Base-by-base conservation (phyloP, 2,888 invertebrate genomes). In the Papilio demoleus region DNA sequence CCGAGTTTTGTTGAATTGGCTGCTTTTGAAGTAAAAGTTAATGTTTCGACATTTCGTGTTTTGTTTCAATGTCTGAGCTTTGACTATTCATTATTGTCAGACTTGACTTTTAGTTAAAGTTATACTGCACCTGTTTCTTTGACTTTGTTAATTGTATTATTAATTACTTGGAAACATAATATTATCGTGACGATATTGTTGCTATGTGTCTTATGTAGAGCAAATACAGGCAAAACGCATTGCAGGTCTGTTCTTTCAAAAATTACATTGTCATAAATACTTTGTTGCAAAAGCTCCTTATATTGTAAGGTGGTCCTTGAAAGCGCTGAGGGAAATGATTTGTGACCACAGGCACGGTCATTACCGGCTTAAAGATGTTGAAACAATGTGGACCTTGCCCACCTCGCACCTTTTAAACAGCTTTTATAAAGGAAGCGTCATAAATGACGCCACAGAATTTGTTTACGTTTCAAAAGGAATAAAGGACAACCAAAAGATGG, bases 401-500 rank as follows among this genome's bases (percentile, higher is more conserved):
- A 81, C 81, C 81, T 82, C 27, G 31, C 62, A 63, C 67, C 58
- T 68, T 67, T 74, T 53, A 53, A 63, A 78, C 90, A 91, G 84
- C 89, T 90, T 90, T 68, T 81, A 77, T 80, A 75, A 75, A 75
- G 70, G 76, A 82, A 82, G 85, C 84, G 88, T 87, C 86, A 83
- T 87, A 85, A 87, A 88, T 81, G 85, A 88, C 85, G 82, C 82
- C 73, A 79, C 75, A 74, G 76, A 78, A 60, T 45, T 34, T 82
- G 82, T 83, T 85, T 79, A 84, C 84, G 83, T 79, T 80, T 82
- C 81, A 40, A 22, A 19, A 14, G 60, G 60, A 31, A 50, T 60
- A 85, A 85, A 82, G 79, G 79, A 76, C 80, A n/a, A 82, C 77
- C 77, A 79, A 77, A 81, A 80, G 80, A 81, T 81, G 75, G 75